phyloP scores from a whole-genome alignment of 1,140 invertebrate genomes.

The Camponotus pennsylvanicus region DNA sequence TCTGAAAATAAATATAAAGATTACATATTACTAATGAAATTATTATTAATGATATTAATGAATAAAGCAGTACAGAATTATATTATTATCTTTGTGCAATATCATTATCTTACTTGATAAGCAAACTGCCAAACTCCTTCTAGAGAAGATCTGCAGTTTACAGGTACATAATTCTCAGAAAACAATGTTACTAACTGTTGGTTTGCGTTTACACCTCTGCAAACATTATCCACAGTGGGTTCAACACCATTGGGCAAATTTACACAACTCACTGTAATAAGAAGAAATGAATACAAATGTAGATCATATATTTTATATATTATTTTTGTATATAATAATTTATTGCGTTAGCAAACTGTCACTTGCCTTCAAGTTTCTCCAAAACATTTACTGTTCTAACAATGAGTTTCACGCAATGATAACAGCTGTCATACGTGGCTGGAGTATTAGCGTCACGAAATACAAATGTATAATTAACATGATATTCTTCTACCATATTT shows the following conservation, averaged over 20 bases:
- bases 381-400: conserved; percentile 96
- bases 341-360: neutral
- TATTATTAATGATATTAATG: too few relatives aligned
- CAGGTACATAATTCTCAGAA: conserved; percentile 95
- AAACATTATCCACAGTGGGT: conserved; percentile 92
- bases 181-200: conserved; percentile 95
- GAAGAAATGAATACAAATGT: conserved; percentile 56
- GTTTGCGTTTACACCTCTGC: conserved; percentile 90
- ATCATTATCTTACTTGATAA: conserved; percentile 89
- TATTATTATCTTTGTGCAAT: too few relatives aligned
- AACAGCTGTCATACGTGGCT: conserved; percentile 88
- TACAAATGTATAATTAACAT: conserved; percentile 95
- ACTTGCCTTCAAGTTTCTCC: conserved; percentile 94
- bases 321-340: neutral
- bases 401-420: conserved; percentile 94
- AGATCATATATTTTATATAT: neutral
- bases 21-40: conserved; percentile 42
- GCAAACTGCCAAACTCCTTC: conserved; percentile 98
- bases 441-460: conserved; percentile 85
- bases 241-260: conserved; percentile 88
- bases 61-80: too few relatives aligned
- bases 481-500: conserved; percentile 90
- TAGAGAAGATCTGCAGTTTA: conserved; percentile 96
- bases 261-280: conserved; percentile 90
- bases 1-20: conserved; percentile 85